Percentiles rank a stretch among this genome's conserved stretches.
Evolutionary conservation across 2,797 vertebrate genomes (phyloP).

Genomic region (Myiotriccus ornatus): DNA sequence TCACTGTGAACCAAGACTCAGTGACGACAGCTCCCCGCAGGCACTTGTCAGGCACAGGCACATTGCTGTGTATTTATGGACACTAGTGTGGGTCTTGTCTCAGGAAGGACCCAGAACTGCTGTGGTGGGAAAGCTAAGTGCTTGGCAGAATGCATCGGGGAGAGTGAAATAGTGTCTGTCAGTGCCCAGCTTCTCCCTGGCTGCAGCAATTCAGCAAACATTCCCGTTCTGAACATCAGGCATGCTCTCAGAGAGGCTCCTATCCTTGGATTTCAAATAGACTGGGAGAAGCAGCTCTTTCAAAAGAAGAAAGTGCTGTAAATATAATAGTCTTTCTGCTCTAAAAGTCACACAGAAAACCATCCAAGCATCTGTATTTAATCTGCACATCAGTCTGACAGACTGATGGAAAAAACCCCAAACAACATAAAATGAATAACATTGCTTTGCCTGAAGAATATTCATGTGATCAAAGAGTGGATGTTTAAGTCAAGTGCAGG

Average conservation of each 20-base stretch:
- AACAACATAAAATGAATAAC: conserved; percentile 23
- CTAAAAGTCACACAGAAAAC: conserved; percentile 38
- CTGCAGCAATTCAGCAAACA: neutral
- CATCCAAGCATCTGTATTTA: conserved; percentile 53
- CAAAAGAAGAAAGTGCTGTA: conserved; percentile 27
- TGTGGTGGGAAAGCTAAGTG: neutral
- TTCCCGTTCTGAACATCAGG: neutral
- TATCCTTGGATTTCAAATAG: neutral
- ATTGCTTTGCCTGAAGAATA: conserved; percentile 52
- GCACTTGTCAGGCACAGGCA: conserved; percentile 21
- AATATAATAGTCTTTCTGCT: conserved; percentile 30
- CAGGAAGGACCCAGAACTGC: neutral
- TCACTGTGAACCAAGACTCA: neutral
- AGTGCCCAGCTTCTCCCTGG: neutral
- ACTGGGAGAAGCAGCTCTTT: neutral
- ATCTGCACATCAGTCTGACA: conserved; percentile 54
- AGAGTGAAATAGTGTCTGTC: neutral
- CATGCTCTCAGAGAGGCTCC: neutral
- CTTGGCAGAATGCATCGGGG: neutral
- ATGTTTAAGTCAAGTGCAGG: conserved; percentile 60
- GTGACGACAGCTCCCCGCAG: neutral
- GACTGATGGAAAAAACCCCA: conserved; percentile 23
- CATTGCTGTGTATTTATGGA: conserved; percentile 32
- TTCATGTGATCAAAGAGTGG: conserved; percentile 41
- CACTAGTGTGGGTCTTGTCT: neutral